Evolutionary conservation across 2,797 vertebrate species (phyloP), one percentile per base, ranked within the genome.

Genomic region (Argentina silus): DNA sequence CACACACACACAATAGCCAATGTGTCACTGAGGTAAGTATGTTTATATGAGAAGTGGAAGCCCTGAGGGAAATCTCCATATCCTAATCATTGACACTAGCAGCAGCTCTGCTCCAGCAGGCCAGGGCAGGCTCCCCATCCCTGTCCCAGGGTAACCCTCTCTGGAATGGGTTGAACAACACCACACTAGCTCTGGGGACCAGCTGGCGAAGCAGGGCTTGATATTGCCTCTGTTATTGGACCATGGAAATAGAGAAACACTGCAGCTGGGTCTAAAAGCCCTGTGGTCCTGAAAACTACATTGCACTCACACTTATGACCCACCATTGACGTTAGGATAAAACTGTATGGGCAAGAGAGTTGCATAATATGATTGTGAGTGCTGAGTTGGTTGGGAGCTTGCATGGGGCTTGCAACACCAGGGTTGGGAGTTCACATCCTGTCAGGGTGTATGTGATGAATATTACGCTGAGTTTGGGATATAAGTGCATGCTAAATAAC

Each of bases 191-290:
- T 77, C 76, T 21, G 21, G 81, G 77, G 85, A 87, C 84, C 87
- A 90, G 87, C 90, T 88, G 90, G 81, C 84, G 47, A 51, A 86
- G 60, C 79, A 85, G 68, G 78, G 44, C 78, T 67, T 67, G 77
- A 61, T 85, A 85, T 86, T 77, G 65, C 71, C 62, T 62, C 62
- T 0, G 56, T 88, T 86, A 90, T 90, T 90, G 88, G 83, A 86
- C 78, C 74, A 79, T 67, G 85, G 81, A 90, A 87, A 89, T 78
- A 72, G 82, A 88, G 86, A 88, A 86, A 79, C 48, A 60, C 76
- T 80, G 82, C 85, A 88, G 88, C 87, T 87, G 85, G 86, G 82
- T 84, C 83, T 65, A 4, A 65, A 6, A 86, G 82, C 83, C 89
- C 87, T 70, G 79, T 71, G 80, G 88, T 79, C 76, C 74, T 36